Evolutionary conservation across 2,888 invertebrate species (phyloP).

Genomic region (Incurvaria masculella): DNA sequence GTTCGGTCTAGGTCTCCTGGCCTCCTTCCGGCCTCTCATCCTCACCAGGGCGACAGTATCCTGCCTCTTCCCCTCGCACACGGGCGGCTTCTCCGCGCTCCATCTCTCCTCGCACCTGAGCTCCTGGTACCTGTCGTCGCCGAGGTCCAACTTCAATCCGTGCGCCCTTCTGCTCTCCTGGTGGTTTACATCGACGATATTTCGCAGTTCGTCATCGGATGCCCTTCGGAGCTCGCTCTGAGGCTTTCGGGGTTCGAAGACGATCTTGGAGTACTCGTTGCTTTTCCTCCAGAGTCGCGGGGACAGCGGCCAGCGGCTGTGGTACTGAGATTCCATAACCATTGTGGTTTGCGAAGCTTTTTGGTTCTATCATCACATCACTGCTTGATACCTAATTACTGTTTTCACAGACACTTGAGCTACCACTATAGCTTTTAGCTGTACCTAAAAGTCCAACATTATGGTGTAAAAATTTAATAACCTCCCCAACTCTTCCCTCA

Average conservation of each 20-base stretch:
- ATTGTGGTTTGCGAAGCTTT: conserved; percentile 29
- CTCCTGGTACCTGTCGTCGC: neutral
- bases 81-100: conserved; percentile 39
- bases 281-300: conserved; percentile 47
- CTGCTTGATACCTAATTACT: no score
- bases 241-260: conserved; percentile 45
- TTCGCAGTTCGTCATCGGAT: conserved; percentile 20
- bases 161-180: conserved; percentile 25
- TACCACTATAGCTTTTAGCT: no score
- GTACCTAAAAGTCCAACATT: no score
- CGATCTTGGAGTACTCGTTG: conserved; percentile 46
- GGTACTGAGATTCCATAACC: conserved; percentile 48
- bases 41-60: conserved; percentile 45
- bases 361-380: no score
- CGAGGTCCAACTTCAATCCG: conserved; percentile 31
- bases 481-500: no score
- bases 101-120: conserved; percentile 22
- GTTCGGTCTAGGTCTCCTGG: conserved; percentile 41
- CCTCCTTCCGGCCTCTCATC: conserved; percentile 36
- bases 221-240: conserved; percentile 38
- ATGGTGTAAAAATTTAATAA: no score
- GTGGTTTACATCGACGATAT: conserved; percentile 29
- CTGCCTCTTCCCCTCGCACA: conserved; percentile 27
- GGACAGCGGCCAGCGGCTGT: conserved; percentile 46
- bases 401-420: no score